A percentile compares a stretch with the other conserved stretches of the same genome.
These are phyloP conservation scores for Vandiemenella viatica DNA, from an alignment of 2,888 invertebrate genomes.

Conservation along the genomic window DNA sequence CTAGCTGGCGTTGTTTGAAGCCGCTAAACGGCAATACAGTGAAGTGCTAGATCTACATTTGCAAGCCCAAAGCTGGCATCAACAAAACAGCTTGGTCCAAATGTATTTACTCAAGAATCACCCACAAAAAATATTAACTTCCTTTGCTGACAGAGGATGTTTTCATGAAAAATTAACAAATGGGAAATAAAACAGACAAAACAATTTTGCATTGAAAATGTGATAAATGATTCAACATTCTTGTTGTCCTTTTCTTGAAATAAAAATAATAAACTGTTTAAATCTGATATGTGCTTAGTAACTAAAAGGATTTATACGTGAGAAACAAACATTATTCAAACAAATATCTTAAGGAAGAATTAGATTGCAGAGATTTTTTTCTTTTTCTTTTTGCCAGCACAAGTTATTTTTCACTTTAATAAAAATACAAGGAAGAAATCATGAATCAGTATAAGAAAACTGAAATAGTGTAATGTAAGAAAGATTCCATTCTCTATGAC, in stretches of 20 bases:
- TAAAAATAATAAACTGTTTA: neutral
- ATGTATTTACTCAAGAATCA: conserved; percentile 4
- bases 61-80: conserved; percentile 13
- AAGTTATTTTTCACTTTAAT: too few species aligned
- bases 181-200: neutral
- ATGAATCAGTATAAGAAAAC: too few species aligned
- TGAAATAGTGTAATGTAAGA: too few species aligned
- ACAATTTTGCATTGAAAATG: neutral
- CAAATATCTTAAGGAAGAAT: too few species aligned
- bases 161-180: neutral
- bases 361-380: too few species aligned
- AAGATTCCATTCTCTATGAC: too few species aligned
- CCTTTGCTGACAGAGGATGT: neutral
- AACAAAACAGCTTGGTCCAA: conserved; percentile 14
- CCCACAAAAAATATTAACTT: neutral
- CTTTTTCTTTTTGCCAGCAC: too few species aligned
- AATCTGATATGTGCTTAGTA: neutral
- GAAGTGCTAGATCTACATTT: conserved; percentile 10
- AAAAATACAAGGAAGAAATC: too few species aligned
- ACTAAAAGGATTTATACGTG: neutral
- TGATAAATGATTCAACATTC: too few species aligned
- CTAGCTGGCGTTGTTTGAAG: conserved; percentile 8
- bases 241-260: neutral
- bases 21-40: conserved; percentile 2
- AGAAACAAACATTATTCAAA: neutral